Evolutionary conservation across 2,888 invertebrate genomes (phyloP).

Genomic region (Cheiracanthium punctorium): DNA sequence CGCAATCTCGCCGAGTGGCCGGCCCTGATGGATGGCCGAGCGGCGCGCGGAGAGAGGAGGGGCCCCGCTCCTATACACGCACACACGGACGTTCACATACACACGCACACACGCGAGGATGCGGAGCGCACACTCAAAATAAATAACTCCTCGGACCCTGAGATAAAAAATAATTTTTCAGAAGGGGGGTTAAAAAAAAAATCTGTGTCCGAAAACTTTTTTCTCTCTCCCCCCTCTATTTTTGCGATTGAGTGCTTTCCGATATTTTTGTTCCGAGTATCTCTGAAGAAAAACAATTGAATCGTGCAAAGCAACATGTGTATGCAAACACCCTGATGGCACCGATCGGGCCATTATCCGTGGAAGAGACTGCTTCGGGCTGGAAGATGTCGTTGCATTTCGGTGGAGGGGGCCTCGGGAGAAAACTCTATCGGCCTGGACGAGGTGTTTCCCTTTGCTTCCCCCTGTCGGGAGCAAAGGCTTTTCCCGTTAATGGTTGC

Average conservation of each 20-base stretch:
- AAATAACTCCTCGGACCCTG: slow-evolving; percentile 1
- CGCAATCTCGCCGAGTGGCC: slow-evolving; percentile 12
- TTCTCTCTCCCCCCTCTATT: not conserved
- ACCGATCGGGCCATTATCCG: not conserved
- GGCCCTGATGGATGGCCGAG: slow-evolving; percentile 13
- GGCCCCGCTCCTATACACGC: not conserved
- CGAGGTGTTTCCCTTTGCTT: not conserved
- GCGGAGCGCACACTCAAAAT: not conserved
- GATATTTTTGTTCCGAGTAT: not conserved
- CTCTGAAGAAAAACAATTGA: not conserved
- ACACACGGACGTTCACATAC: too few relatives aligned
- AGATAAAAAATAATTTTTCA: not conserved
- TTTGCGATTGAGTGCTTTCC: not conserved
- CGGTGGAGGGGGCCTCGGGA: not conserved
- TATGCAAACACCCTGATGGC: slow-evolving; percentile 15
- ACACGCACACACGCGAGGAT: not conserved
- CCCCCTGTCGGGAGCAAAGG: not conserved
- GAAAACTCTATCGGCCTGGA: not conserved
- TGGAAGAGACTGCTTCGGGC: not conserved
- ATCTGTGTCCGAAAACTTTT: not conserved
- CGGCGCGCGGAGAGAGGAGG: slow-evolving; percentile 5
- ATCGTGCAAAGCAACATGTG: slow-evolving; percentile 10
- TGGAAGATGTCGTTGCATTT: not conserved
- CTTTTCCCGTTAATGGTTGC: too few relatives aligned
- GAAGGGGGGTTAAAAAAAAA: not conserved